Base-by-base conservation (phyloP, 2,797 vertebrate species). In the Gobio occitaniae region DNA sequence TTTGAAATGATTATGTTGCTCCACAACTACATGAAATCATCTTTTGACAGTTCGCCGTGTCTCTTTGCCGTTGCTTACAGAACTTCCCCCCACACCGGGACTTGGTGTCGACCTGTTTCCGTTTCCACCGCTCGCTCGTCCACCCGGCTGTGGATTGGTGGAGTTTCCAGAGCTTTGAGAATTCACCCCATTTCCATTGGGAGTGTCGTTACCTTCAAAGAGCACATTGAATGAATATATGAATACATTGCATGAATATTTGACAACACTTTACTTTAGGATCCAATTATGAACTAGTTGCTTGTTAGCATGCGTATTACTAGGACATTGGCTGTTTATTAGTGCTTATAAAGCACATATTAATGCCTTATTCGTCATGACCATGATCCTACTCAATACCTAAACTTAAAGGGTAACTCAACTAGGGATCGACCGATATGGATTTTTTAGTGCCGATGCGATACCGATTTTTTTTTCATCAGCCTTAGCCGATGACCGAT, bases 1-100 rank as follows among this genome's bases (percentile, higher is more conserved):
- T 59, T 12, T 25, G 36, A 16, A 59, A 56, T 41, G 13, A 59
- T 59, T 38, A 52, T 50, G 47, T 48, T 38, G 61, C 17, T 38
- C 21, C 6, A 16, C 15, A 16, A 25, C 3, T 72, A 41, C 16
- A 17, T 47, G 0, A 6, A 63, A 92, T 94, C 95, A 96, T 96
- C 96, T 96, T 89, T 96, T 96, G 90, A 94, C 92, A 84, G 94
- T 95, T 66, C 96, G 92, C 1, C 95, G 92, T 13, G 95, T 96
- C 91, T 96, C 96, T 91, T 96, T 96, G 86, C 96, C 95, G 1
- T 96, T 96, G 89, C 94, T 96, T 86, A 96, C 93, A 15, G 95
- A 78, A 56, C 92, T 52, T 13, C 91, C 87, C n/a, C 50, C 80
- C 88, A 77, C 29, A 89, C 92, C 93, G 71, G 95, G 94, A 86